Evolutionary conservation across 2,888 invertebrate genomes (phyloP).

Genomic region (Conchocele bisecta): DNA sequence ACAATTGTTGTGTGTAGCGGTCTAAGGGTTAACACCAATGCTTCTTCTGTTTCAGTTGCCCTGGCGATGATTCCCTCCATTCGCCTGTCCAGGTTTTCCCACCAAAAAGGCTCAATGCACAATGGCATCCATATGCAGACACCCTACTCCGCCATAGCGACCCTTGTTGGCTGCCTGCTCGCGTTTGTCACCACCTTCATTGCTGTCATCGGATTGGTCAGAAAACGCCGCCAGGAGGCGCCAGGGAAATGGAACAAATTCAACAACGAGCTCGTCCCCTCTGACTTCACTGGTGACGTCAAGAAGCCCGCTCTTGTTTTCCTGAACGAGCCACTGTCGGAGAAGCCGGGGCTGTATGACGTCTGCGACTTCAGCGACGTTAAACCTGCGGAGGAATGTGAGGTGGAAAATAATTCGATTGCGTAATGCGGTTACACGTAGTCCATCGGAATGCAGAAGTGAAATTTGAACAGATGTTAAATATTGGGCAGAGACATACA

Average conservation of each 20-base stretch:
- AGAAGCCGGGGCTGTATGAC: slow-evolving; percentile 40
- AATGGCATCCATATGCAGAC: slow-evolving; percentile 18
- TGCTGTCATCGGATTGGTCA: slow-evolving; percentile 10
- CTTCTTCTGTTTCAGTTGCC: slow-evolving; percentile 28
- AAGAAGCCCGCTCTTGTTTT: slow-evolving; percentile 45
- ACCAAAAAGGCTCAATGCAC: slow-evolving; percentile 16
- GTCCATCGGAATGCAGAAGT: too few species aligned
- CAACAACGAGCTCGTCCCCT: slow-evolving; percentile 49
- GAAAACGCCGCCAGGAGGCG: slow-evolving; percentile 5
- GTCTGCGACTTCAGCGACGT: too few species aligned
- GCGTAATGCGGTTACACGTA: too few species aligned
- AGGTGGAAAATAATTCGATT: too few species aligned
- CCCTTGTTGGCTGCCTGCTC: slow-evolving; percentile 15
- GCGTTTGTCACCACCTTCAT: slow-evolving; percentile 16
- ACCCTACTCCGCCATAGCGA: slow-evolving; percentile 29
- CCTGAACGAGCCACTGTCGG: slow-evolving; percentile 39
- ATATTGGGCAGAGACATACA: too few species aligned
- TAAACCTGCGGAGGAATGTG: too few species aligned
- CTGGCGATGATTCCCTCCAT: slow-evolving; percentile 29
- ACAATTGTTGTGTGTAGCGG: too few species aligned
- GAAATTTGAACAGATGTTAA: too few species aligned
- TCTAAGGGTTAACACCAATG: too few species aligned
- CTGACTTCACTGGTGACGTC: slow-evolving; percentile 16
- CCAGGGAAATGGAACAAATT: slow-evolving; percentile 41
- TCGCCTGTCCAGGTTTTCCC: slow-evolving; percentile 36